Evolutionary conservation across 2,113 vertebrate genomes (phyloP).

Genomic region (Atlantisia rogersi): DNA sequence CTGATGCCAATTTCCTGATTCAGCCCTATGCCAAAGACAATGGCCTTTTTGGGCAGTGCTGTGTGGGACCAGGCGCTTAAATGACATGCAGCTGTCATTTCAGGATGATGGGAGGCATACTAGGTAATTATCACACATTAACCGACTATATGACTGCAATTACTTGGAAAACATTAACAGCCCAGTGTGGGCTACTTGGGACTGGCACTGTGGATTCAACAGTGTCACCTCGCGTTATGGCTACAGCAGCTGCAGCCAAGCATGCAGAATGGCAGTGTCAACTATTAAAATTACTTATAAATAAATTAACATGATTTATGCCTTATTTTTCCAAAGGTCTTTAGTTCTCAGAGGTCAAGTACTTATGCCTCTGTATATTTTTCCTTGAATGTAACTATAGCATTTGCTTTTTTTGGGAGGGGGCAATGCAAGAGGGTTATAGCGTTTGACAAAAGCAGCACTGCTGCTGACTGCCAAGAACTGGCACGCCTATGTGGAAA

Average conservation of each 20-base stretch:
- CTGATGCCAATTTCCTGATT: not conserved
- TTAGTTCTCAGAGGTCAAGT: not conserved
- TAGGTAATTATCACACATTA: not conserved
- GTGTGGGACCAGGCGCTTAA: not conserved
- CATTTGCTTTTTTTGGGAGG: not conserved
- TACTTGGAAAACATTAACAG: slow-evolving; percentile 31
- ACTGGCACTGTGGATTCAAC: not conserved
- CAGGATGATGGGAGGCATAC: not conserved
- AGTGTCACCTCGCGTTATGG: not conserved
- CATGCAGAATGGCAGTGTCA: not conserved
- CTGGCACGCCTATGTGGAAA: not conserved
- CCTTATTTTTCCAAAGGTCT: not conserved
- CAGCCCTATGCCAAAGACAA: not conserved
- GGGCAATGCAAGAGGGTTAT: not conserved
- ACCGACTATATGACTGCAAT: slow-evolving; percentile 15
- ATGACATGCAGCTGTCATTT: not conserved
- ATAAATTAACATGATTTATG: not conserved
- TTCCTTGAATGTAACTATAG: not conserved
- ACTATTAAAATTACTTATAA: not conserved
- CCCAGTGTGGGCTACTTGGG: not conserved
- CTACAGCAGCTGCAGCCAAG: slow-evolving; percentile 47
- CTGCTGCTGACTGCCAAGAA: not conserved
- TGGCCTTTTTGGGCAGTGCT: not conserved
- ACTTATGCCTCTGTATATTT: not conserved
- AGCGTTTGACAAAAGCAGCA: not conserved